phyloP scores from a whole-genome alignment of 2,888 invertebrate species.

The Drosophila mulleri region DNA sequence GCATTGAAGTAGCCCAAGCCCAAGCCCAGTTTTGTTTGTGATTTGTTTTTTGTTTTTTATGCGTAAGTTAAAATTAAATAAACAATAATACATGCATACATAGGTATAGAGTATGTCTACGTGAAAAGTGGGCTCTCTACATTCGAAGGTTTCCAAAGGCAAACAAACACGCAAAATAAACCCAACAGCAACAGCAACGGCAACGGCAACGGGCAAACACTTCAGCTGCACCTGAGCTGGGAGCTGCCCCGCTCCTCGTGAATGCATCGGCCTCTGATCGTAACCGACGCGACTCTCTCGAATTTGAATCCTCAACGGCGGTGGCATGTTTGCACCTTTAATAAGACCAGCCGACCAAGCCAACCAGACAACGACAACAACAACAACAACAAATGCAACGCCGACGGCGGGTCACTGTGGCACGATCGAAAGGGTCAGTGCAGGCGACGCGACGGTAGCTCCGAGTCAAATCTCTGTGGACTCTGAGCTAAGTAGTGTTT shows the following conservation, averaged over 20 bases:
- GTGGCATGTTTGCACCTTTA: constrained; percentile 82
- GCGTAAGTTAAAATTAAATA: constrained; percentile 74
- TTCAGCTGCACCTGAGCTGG: constrained; percentile 54
- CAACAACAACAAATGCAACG: constrained; percentile 26
- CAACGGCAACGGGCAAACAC: constrained; percentile 57
- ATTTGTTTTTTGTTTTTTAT: constrained; percentile 29
- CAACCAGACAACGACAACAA: constrained; percentile 45
- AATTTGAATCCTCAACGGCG: constrained; percentile 67
- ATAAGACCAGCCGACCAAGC: constrained; percentile 69
- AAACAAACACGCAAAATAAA: constrained; percentile 74
- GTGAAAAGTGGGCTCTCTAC: constrained; percentile 54
- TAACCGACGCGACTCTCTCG: constrained; percentile 64
- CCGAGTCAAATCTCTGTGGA: constrained; percentile 29
- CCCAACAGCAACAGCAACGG: constrained; percentile 46
- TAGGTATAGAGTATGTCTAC: constrained; percentile 13
- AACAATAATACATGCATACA: constrained; percentile 49
- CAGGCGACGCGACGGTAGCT: constrained; percentile 24
- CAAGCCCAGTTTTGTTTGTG: constrained; percentile 49
- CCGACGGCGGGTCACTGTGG: constrained; percentile 46
- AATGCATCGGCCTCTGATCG: constrained; percentile 58
- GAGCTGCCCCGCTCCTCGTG: constrained; percentile 5
- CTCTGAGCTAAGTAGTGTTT: constrained; percentile 44
- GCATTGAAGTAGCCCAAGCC: constrained; percentile 31
- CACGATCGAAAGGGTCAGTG: constrained; percentile 42
- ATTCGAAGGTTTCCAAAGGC: constrained; percentile 59